Percentiles rank a stretch among this genome's conserved stretches.
Conservation (phyloP, 2,888 invertebrate species). For the Odontocolon sp. region DNA sequence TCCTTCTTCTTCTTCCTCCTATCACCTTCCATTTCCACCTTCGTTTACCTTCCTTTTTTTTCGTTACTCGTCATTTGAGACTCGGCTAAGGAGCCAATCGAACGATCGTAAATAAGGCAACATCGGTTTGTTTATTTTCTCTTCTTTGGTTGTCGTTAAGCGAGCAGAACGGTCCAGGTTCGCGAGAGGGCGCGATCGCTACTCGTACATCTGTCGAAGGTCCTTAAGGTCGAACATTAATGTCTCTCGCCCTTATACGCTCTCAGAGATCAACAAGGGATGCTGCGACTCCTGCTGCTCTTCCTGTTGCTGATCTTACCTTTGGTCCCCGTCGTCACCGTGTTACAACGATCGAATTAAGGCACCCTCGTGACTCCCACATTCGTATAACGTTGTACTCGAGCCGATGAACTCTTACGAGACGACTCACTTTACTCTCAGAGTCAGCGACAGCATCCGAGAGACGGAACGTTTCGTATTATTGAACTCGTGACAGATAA, state of each 20-base stretch:
- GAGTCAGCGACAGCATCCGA: too few relatives aligned
- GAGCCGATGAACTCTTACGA: conserved; percentile 30
- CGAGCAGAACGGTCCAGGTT: too few relatives aligned
- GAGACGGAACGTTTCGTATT: conserved; percentile 27
- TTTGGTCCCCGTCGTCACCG: too few relatives aligned
- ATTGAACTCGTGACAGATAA: conserved; percentile 36
- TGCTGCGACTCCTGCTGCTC: neutral
- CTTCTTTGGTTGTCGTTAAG: conserved; percentile 33
- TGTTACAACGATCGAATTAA: conserved; percentile 56
- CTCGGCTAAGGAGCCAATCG: conserved; percentile 11
- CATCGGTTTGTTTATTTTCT: conserved; percentile 19
- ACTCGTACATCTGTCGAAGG: conserved; percentile 39
- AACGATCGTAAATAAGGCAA: conserved; percentile 53
- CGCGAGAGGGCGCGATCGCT: conserved; percentile 1
- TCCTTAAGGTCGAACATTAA: conserved; percentile 51
- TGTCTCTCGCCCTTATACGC: conserved; percentile 41
- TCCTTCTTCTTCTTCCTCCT: neutral
- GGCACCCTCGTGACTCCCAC: conserved; percentile 50
- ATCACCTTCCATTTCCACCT: neutral
- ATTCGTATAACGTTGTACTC: conserved; percentile 28
- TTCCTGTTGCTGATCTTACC: too few relatives aligned
- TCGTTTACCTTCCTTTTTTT: neutral
- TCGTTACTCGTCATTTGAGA: neutral
- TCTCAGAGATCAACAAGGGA: conserved; percentile 18
- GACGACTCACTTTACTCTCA: neutral